phyloP scores from a whole-genome alignment of 2,113 vertebrate species.

The Myrmophylax atrothorax region DNA sequence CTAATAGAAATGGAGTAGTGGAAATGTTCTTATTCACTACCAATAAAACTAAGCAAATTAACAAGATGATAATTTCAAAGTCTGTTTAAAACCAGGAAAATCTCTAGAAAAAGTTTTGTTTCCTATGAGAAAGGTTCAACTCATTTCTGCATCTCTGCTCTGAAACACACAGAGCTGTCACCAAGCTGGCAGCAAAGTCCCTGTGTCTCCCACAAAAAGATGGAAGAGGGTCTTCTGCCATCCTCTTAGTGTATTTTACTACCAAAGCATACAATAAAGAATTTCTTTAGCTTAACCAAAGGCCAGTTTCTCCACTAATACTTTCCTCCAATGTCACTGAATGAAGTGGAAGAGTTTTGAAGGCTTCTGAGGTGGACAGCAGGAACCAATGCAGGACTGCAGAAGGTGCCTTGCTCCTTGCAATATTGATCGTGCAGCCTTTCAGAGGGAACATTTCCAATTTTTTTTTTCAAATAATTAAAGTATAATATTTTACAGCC shows the following conservation, averaged over 20 bases:
- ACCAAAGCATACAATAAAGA: background rate
- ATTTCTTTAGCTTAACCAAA: background rate
- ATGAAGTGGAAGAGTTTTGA: background rate
- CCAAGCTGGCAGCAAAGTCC: background rate
- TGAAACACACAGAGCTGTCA: background rate
- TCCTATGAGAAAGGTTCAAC: background rate
- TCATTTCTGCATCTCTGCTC: background rate
- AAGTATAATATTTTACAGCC: conserved; percentile 82
- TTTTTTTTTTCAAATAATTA: conserved; percentile 76
- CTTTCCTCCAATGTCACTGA: background rate
- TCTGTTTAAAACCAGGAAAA: background rate
- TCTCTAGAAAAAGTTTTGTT: background rate
- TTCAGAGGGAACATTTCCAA: conserved; percentile 61
- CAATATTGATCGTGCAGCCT: conserved; percentile 60
- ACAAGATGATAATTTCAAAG: background rate
- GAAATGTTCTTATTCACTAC: background rate
- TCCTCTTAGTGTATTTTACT: background rate
- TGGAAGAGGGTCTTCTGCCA: background rate
- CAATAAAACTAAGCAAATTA: background rate
- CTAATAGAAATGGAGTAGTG: background rate
- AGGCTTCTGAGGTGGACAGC: background rate
- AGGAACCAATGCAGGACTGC: background rate
- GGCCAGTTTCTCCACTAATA: background rate
- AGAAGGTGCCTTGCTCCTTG: background rate
- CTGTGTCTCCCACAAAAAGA: background rate